These are phyloP conservation scores for Premnoplex brunnescens DNA, from an alignment of 2,797 vertebrate genomes.

Conservation along the genomic window DNA sequence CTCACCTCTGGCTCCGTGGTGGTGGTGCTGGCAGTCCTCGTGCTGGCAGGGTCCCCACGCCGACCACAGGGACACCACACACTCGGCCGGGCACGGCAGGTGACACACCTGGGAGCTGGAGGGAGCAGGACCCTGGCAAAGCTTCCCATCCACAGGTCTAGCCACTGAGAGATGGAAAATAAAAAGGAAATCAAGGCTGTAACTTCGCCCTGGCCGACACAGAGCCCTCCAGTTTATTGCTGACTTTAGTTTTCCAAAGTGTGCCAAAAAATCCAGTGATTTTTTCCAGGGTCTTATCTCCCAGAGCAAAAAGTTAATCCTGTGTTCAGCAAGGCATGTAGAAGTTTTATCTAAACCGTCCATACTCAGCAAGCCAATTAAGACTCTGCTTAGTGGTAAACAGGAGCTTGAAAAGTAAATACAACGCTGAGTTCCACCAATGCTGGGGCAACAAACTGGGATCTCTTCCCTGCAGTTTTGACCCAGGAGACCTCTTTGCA, in stretches of 20 bases:
- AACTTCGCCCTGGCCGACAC: neutral
- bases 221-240: neutral
- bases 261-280: neutral
- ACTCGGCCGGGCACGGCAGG: slow-evolving; percentile 82
- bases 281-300: neutral
- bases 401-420: neutral
- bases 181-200: neutral
- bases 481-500: neutral
- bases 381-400: neutral
- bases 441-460: neutral
- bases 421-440: neutral
- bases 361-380: neutral
- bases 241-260: neutral
- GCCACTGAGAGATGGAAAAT: slow-evolving; percentile 70
- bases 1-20: slow-evolving; percentile 87
- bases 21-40: slow-evolving; percentile 86
- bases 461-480: neutral
- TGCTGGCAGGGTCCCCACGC: slow-evolving; percentile 86
- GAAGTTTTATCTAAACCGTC: neutral
- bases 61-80: slow-evolving; percentile 87
- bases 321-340: neutral
- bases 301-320: neutral
- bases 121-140: slow-evolving; percentile 83
- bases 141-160: slow-evolving; percentile 83
- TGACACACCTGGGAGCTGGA: slow-evolving; percentile 82